Conservation (phyloP, 1,140 invertebrate genomes). For the Drosophila ercepeae region DNA sequence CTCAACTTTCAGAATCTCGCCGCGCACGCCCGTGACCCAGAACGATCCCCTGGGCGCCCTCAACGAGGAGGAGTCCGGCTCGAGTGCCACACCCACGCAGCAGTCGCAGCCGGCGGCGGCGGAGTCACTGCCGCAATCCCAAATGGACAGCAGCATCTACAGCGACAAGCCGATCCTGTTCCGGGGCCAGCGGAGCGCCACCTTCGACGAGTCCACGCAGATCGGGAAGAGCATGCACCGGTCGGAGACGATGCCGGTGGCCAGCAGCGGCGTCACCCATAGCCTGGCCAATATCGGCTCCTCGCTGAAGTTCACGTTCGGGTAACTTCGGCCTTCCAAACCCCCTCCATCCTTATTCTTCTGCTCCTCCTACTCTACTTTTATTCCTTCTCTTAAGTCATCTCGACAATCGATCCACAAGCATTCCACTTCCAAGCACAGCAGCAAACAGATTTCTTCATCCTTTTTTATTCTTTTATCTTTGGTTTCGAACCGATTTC, state of each 20-base stretch:
- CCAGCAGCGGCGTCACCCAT: constrained; percentile 87
- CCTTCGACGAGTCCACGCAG: constrained; percentile 86
- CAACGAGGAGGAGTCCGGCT: constrained; percentile 83
- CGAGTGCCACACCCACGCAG: constrained; percentile 41
- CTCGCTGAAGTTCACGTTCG: constrained; percentile 92
- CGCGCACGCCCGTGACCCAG: constrained; percentile 92
- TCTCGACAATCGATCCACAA: constrained; percentile 13
- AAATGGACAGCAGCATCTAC: constrained; percentile 70
- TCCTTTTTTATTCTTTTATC: background rate
- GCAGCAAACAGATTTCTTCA: constrained; percentile 1
- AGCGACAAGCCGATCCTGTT: constrained; percentile 86
- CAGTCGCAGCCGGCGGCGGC: constrained; percentile 29
- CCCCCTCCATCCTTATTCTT: background rate
- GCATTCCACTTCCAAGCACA: constrained; percentile 20
- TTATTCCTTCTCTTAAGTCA: constrained; percentile 5
- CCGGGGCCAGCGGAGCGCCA: constrained; percentile 85
- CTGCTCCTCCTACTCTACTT: background rate
- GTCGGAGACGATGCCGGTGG: constrained; percentile 91
- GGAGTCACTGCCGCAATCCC: constrained; percentile 5
- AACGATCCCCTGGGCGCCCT: constrained; percentile 96
- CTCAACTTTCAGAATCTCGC: constrained; percentile 85
- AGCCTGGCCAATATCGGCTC: constrained; percentile 90
- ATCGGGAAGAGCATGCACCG: constrained; percentile 87
- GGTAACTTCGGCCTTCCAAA: constrained; percentile 86
- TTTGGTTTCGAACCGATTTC: background rate